Conservation (phyloP, 2,113 vertebrate species). For the Dasyurus viverrinus region DNA sequence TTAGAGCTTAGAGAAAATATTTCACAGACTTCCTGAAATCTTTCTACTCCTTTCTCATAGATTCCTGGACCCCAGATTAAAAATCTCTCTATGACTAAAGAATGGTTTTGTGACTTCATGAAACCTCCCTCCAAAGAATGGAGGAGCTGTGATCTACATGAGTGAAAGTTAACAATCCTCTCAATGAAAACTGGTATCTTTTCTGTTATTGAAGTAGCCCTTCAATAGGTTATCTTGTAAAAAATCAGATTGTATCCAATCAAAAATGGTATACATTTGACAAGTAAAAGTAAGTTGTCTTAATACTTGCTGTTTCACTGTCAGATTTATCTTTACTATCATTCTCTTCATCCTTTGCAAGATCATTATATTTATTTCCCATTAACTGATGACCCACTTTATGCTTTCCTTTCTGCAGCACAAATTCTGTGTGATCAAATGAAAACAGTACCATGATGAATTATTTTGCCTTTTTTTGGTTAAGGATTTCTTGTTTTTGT, state of each 20-base stretch:
- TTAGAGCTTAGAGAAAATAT: background rate
- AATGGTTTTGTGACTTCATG: background rate
- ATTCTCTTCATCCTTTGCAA: conserved; percentile 54
- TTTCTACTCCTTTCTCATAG: background rate
- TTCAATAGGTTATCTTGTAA: background rate
- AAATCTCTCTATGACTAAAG: background rate
- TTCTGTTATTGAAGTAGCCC: background rate
- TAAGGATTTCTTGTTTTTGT: conserved; percentile 43
- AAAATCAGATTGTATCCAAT: background rate
- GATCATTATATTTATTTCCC: conserved; percentile 53
- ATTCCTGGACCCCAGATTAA: background rate
- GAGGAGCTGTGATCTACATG: background rate
- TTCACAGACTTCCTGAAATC: background rate
- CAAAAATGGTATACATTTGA: background rate
- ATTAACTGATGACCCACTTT: conserved; percentile 56
- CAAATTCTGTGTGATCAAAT: conserved; percentile 25
- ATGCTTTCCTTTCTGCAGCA: conserved; percentile 39
- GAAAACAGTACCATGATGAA: conserved; percentile 30
- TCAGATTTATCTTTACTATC: conserved; percentile 58
- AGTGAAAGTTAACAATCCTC: background rate
- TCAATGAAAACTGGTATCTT: background rate
- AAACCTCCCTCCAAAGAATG: background rate
- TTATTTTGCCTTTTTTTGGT: conserved; percentile 50
- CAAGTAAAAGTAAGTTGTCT: background rate
- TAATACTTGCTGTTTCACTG: background rate